These are phyloP conservation scores for Oenanthe oenanthe DNA, from an alignment of 2,113 vertebrate species.

Conservation along the genomic window DNA sequence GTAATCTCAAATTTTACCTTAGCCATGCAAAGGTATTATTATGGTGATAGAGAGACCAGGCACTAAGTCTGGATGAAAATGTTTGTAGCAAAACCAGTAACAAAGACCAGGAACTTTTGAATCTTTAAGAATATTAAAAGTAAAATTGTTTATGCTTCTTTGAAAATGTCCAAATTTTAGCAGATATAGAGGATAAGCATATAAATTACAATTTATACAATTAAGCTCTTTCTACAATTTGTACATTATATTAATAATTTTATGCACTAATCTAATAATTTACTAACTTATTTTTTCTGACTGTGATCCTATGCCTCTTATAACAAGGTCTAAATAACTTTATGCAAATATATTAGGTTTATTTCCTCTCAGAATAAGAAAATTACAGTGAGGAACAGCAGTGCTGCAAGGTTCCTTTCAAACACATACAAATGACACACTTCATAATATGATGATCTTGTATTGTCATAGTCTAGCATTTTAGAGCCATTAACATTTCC, in stretches of 20 bases:
- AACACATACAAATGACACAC: not conserved
- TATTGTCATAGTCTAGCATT: not conserved
- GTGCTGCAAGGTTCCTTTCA: not conserved
- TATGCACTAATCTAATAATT: not conserved
- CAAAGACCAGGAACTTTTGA: not conserved
- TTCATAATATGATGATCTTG: not conserved
- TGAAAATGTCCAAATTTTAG: not conserved
- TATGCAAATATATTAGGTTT: not conserved
- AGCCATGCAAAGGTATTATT: not conserved
- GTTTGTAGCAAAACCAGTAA: not conserved
- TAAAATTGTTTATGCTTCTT: not conserved
- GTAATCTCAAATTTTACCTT: not conserved
- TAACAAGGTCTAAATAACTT: not conserved
- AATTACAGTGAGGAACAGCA: not conserved
- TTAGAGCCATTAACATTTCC: constrained; percentile 11
- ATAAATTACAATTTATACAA: not conserved
- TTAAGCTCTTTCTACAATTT: not conserved
- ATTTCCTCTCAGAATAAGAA: not conserved
- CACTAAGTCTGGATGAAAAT: not conserved
- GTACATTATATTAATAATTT: not conserved
- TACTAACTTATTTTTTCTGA: not conserved
- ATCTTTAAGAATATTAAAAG: not conserved
- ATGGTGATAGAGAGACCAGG: not conserved
- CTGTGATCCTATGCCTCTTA: not conserved
- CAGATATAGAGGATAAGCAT: not conserved